Conservation (phyloP, 23 tunicate genomes). For the Aplidium turbinatum region DNA sequence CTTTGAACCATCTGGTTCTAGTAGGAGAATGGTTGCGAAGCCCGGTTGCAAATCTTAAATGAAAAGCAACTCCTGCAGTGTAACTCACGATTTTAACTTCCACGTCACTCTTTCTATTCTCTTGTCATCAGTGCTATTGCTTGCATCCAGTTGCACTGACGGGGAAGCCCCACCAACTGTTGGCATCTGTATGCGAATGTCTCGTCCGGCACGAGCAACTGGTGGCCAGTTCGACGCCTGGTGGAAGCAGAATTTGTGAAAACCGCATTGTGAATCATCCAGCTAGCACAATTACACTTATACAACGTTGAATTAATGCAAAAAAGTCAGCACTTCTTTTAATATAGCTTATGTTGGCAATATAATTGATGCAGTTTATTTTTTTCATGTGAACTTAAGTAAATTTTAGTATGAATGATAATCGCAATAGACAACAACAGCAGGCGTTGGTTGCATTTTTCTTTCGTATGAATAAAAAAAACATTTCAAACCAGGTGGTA, state of each 20-base stretch:
- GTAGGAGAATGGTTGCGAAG: too few relatives aligned
- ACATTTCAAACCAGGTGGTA: too few relatives aligned
- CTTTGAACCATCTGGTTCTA: too few relatives aligned
- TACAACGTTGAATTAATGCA: not conserved
- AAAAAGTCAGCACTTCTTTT: too few relatives aligned
- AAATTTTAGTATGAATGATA: too few relatives aligned
- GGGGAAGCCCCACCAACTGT: conserved; percentile 35
- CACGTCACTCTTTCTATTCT: conserved; percentile 45
- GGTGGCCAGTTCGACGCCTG: conserved; percentile 94
- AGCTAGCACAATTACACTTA: not conserved
- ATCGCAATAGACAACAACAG: too few relatives aligned
- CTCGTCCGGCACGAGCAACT: conserved; percentile 67
- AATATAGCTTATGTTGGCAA: too few relatives aligned
- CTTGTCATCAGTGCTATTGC: conserved; percentile 76
- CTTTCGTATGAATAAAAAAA: not conserved
- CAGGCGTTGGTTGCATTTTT: not conserved
- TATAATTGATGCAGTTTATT: too few relatives aligned
- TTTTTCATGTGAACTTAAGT: too few relatives aligned
- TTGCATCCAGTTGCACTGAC: conserved; percentile 51
- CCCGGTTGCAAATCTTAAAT: too few relatives aligned
- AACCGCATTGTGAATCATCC: not conserved
- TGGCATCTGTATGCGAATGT: conserved; percentile 52
- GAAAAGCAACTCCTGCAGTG: too few relatives aligned
- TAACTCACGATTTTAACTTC: conserved; percentile 40
- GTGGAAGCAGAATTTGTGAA: not conserved